phyloP scores from a whole-genome alignment of 2,113 vertebrate genomes.

The Silurus glanis region DNA sequence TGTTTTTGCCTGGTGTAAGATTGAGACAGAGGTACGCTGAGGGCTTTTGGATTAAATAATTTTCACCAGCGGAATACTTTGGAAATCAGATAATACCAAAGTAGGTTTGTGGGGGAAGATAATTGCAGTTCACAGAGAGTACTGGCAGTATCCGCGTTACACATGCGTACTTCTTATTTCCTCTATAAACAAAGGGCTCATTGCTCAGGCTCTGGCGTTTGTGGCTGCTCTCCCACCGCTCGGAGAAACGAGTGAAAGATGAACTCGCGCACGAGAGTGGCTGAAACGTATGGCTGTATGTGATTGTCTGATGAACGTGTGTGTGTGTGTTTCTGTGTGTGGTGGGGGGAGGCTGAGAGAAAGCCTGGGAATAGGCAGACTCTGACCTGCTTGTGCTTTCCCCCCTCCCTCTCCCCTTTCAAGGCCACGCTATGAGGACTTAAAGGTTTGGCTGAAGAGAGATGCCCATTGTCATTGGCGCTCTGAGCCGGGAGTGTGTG shows the following conservation, averaged over 20 bases:
- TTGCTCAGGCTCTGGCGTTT: slow-evolving; percentile 63
- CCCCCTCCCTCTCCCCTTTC: neutral
- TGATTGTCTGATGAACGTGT: slow-evolving; percentile 23
- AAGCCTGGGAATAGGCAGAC: slow-evolving; percentile 50
- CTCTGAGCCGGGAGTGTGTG: slow-evolving; percentile 41
- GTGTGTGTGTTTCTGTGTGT: neutral
- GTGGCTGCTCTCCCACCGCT: slow-evolving; percentile 61
- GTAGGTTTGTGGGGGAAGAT: slow-evolving; percentile 57
- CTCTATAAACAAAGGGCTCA: slow-evolving; percentile 68
- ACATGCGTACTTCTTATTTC: slow-evolving; percentile 63
- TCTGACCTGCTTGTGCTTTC: slow-evolving; percentile 37
- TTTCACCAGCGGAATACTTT: slow-evolving; percentile 59
- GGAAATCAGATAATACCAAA: slow-evolving; percentile 60
- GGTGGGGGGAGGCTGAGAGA: slow-evolving; percentile 26
- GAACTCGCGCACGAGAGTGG: slow-evolving; percentile 52
- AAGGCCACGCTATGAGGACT: slow-evolving; percentile 34
- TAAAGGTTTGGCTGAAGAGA: slow-evolving; percentile 45
- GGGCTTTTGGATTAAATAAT: slow-evolving; percentile 56
- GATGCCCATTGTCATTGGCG: slow-evolving; percentile 50
- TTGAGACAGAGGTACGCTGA: slow-evolving; percentile 31
- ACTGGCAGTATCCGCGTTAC: slow-evolving; percentile 62
- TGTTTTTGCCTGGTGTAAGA: slow-evolving; percentile 32
- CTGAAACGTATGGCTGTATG: slow-evolving; percentile 34
- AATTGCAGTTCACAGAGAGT: slow-evolving; percentile 66
- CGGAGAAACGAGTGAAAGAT: slow-evolving; percentile 62